Base-by-base conservation (phyloP, 2,113 vertebrate genomes). In the Hippocampus abdominalis region DNA sequence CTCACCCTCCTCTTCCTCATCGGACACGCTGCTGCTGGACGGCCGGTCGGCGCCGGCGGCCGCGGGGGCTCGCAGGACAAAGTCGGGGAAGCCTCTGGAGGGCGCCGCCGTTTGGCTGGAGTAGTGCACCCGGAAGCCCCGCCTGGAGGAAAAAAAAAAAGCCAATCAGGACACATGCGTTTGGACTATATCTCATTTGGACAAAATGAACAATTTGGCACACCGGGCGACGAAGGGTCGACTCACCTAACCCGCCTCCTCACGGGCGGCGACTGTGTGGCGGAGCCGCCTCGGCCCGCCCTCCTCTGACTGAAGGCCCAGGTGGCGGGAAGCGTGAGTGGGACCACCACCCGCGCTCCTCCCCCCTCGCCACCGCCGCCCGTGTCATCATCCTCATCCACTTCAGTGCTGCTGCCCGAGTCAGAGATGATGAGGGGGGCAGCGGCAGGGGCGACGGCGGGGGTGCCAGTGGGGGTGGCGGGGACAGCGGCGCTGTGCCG, bases 61-160 rank as follows among this genome's bases (percentile, higher is more conserved):
- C 2, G 90, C 64, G 0, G 48, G 84, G 0, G n/a, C 32, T 2
- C 0, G 78, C 0, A 83, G 80, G 16, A 86, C 67, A 62, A 91
- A 92, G 29, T 87, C 82, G 0, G 1, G 89, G 3, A 74, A 87
- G 10, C 57, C 86, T 73, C 83, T 82, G 20, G 93, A 94, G 32
- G 90, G 90, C 66, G 92, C 90, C 65, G 90, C 90, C 8, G 92
- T 72, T 70, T 92, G 93, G 77, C 95, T 95, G 68, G 92, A 94
- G 75, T 87, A 91, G 69, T 90, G 88, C 68, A 95, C 20, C 0
- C 89, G 70, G 36, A 89, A 82, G 18, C 87, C 89, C 42, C 86
- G 84, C 48, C 91, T 92, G 71, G 5, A n/a, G n/a, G n/a, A n/a
- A n/a, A n/a, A n/a, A n/a, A 71, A 71, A 18, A 61, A 20, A 69